Evolutionary conservation across 2,888 invertebrate species (phyloP), one percentile per base, ranked within the genome.

Genomic region (Drosophila formosana): DNA sequence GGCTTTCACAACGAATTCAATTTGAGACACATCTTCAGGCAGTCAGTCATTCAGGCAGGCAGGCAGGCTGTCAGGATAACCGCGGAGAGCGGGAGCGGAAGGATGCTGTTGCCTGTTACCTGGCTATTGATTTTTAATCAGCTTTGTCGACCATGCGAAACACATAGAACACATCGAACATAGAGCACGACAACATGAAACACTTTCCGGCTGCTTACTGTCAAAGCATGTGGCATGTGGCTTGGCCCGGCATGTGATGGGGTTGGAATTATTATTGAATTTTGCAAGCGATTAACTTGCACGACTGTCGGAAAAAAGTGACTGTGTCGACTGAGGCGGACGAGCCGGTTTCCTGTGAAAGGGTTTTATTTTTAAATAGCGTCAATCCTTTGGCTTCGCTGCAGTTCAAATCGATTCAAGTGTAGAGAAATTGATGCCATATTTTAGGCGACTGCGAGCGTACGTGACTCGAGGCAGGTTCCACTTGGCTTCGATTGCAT

Each of bases 261-360:
- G 80, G 74, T 72, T 62, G 75, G 56, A 80, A 81, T 88, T 88
- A 85, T 88, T 88, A 89, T 89, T 89, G 88, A 88, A 80, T 89
- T 89, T 90, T 86, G 88, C 89, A 90, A 75, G 76, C 90, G 90
- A 89, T 89, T 89, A 89, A 90, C 90, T 90, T 84, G 78, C 76
- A 68, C 75, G 73, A 68, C 64, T 39, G 53, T 52, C 71, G 53
- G 56, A 63, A 52, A 52, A 47, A 55, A 66, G 37, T 61, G 56
- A 58, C 37, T 37, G 41, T 62, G 51, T 39, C 46, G 30, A 28
- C 13, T 8, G 61, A 25, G 47, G 46, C 23, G 52, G 18, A 28
- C 18, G 37, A 13, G 55, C 30, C 41, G 28, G 23, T 34, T 73
- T 71, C 80, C 67, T 68, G 49, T 61, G 41, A 18, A 51, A 50